These are phyloP conservation scores for Minunthozetes semirufus DNA, from an alignment of 2,888 invertebrate genomes.

Conservation along the genomic window DNA sequence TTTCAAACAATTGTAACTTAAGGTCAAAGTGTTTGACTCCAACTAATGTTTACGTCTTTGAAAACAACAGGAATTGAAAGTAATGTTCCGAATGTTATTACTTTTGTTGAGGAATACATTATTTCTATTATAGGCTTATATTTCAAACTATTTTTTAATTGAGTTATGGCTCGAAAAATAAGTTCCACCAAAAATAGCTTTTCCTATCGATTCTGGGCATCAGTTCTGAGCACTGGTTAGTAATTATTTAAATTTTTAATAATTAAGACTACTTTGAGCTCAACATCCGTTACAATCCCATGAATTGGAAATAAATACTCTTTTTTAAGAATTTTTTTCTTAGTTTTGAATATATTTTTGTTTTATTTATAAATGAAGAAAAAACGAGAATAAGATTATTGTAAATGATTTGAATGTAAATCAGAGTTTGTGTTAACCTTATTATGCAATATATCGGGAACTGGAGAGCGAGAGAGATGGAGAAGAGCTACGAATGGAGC, in stretches of 20 bases:
- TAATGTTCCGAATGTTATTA: no score
- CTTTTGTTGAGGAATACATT: no score
- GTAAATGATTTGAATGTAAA: neutral
- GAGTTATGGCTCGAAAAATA: no score
- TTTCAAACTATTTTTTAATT: no score
- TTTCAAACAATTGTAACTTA: no score
- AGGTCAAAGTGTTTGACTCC: no score
- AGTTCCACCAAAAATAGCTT: neutral
- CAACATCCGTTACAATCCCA: neutral
- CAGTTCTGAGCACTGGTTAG: neutral
- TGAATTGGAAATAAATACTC: neutral
- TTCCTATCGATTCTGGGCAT: neutral
- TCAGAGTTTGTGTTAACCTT: conserved; percentile 13
- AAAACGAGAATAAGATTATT: neutral
- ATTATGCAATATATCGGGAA: conserved; percentile 12
- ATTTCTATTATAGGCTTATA: no score
- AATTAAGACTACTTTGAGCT: neutral
- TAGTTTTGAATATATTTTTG: no score
- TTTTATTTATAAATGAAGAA: neutral
- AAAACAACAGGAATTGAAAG: no score
- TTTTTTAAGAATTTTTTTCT: neutral
- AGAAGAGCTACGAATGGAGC: neutral
- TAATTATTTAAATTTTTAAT: neutral
- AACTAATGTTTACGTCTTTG: no score
- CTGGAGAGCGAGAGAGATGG: neutral